phyloP scores from a whole-genome alignment of 2,797 vertebrate genomes.

The Clamator glandarius region DNA sequence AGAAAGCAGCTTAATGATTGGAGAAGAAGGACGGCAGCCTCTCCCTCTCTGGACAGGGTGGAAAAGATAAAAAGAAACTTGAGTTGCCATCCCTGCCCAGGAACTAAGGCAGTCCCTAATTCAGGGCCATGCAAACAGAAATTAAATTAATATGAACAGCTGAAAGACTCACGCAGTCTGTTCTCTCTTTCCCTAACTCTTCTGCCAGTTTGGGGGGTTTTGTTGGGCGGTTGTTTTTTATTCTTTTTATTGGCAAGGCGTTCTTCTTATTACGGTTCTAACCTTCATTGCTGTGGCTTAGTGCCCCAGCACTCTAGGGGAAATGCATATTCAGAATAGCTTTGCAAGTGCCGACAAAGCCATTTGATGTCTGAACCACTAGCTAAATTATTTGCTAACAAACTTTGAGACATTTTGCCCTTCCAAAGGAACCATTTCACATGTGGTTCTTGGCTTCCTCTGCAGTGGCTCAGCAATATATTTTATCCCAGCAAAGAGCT shows the following conservation, averaged over 20 bases:
- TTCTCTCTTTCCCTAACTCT: not conserved
- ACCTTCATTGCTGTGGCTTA: slow-evolving; percentile 28
- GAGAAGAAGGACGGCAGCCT: not conserved
- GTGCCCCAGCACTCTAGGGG: not conserved
- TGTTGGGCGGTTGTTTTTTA: not conserved
- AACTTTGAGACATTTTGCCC: slow-evolving; percentile 50
- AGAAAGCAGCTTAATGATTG: not conserved
- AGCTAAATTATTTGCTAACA: slow-evolving; percentile 64
- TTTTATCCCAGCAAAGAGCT: slow-evolving; percentile 66
- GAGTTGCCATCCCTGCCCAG: not conserved
- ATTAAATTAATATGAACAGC: not conserved
- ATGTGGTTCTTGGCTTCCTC: slow-evolving; percentile 64
- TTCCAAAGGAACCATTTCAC: slow-evolving; percentile 61
- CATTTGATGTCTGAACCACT: slow-evolving; percentile 45
- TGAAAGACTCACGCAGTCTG: not conserved
- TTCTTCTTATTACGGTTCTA: slow-evolving; percentile 1
- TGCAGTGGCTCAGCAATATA: slow-evolving; percentile 58
- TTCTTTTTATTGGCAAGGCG: not conserved
- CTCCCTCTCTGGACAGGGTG: not conserved
- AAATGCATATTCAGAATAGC: slow-evolving; percentile 24
- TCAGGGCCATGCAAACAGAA: not conserved
- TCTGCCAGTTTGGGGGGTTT: not conserved
- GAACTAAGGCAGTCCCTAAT: not conserved
- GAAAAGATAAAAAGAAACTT: not conserved
- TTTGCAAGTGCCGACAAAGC: not conserved